Evolutionary conservation across 2,113 vertebrate species (phyloP).

Genomic region (Helogale parvula): DNA sequence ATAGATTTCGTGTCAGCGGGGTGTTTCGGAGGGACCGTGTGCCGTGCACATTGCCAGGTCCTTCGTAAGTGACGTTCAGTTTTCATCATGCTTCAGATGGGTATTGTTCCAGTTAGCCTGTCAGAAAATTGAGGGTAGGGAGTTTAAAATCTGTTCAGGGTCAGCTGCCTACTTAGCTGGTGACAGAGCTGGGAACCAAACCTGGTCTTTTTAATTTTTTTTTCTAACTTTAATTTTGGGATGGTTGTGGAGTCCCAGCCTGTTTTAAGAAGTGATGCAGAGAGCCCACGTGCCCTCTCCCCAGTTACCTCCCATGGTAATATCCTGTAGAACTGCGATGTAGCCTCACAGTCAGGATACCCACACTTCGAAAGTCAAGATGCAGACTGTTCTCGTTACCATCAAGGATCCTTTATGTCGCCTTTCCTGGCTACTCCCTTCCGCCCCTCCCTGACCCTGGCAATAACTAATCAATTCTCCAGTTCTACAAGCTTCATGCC

Average conservation of each 20-base stretch:
- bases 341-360: background rate
- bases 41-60: background rate
- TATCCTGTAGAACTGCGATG: background rate
- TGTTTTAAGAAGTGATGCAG: background rate
- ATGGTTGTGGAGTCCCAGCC: too few species aligned
- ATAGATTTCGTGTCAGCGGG: slow-evolving; percentile 71
- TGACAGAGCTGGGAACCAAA: background rate
- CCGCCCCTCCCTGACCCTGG: background rate
- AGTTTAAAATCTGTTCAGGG: background rate
- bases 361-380: too few species aligned
- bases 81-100: background rate
- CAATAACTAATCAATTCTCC: background rate
- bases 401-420: rapidly evolving
- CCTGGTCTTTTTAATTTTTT: background rate
- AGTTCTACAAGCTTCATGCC: background rate
- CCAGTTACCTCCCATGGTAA: background rate
- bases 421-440: background rate
- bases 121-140: background rate
- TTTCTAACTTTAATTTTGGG: background rate
- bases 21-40: background rate
- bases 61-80: background rate
- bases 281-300: background rate
- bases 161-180: background rate
- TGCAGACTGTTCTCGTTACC: background rate
- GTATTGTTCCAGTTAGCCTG: background rate